Conservation (phyloP, 2,888 invertebrate species). For the Idaea dimidiata region DNA sequence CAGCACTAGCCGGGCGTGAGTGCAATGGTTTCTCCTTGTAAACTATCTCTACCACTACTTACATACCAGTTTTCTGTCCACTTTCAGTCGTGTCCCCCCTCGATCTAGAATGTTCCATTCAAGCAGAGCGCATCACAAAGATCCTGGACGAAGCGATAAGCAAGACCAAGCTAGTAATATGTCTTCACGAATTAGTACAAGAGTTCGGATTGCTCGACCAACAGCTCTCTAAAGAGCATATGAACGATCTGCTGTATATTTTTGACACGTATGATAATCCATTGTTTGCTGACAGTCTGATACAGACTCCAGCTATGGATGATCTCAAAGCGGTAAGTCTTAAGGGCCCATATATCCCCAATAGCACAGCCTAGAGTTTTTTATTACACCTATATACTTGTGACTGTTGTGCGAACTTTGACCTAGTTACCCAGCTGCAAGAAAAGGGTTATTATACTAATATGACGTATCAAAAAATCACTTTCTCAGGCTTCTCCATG, state of each 20-base stretch:
- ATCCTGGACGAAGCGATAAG: constrained; percentile 72
- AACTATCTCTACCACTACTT: too few species aligned
- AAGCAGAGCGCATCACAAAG: constrained; percentile 75
- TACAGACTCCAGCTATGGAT: constrained; percentile 63
- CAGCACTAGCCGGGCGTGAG: too few species aligned
- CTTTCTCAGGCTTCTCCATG: too few species aligned
- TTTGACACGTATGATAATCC: constrained; percentile 71
- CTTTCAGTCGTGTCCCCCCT: constrained; percentile 22
- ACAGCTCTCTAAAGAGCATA: constrained; percentile 48
- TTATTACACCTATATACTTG: too few species aligned
- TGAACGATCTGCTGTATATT: constrained; percentile 64
- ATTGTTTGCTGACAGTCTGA: constrained; percentile 54
- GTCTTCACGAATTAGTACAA: constrained; percentile 57
- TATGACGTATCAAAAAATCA: too few species aligned
- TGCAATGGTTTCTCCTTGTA: too few species aligned
- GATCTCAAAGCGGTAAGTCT: constrained; percentile 62
- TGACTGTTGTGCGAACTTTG: too few species aligned
- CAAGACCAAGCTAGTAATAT: constrained; percentile 60
- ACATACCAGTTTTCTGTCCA: too few species aligned
- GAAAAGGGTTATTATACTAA: too few species aligned
- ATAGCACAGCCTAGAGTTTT: too few species aligned
- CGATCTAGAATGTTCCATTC: constrained; percentile 42
- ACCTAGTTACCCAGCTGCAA: too few species aligned
- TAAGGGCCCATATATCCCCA: too few species aligned
- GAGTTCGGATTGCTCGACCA: constrained; percentile 53